Conservation (phyloP, 2,113 vertebrate species). For the Pao palembangensis region DNA sequence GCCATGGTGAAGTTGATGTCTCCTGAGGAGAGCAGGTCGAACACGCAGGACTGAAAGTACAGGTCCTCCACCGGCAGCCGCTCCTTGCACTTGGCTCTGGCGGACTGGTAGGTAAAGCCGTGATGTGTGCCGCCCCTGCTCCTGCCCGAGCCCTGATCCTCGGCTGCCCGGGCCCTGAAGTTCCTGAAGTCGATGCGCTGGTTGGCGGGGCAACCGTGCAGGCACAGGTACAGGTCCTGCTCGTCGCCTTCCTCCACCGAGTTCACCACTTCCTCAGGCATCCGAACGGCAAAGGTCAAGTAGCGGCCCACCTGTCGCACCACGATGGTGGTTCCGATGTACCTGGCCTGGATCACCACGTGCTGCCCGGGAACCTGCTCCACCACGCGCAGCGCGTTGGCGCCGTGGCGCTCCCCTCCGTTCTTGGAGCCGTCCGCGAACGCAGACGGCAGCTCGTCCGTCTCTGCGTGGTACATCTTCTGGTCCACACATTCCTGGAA, state of each 20-base stretch:
- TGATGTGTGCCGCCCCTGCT: slow-evolving; percentile 49
- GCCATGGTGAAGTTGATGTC: slow-evolving; percentile 97
- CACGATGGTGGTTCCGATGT: slow-evolving; percentile 96
- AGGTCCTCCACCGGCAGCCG: slow-evolving; percentile 93
- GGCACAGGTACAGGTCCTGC: slow-evolving; percentile 93
- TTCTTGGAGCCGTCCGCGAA: slow-evolving; percentile 93
- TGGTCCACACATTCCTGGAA: slow-evolving; percentile 96
- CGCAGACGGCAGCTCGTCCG: slow-evolving; percentile 88
- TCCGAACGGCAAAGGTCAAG: slow-evolving; percentile 91
- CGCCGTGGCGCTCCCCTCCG: slow-evolving; percentile 87
- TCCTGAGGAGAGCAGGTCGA: slow-evolving; percentile 92
- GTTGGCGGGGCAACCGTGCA: slow-evolving; percentile 88
- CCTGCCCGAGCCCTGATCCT: slow-evolving; percentile 54
- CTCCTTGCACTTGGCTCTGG: slow-evolving; percentile 89
- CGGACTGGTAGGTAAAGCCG: slow-evolving; percentile 83
- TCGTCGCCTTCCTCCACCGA: slow-evolving; percentile 88
- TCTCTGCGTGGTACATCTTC: slow-evolving; percentile 95
- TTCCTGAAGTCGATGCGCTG: slow-evolving; percentile 90
- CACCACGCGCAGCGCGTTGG: slow-evolving; percentile 86
- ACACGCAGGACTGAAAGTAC: slow-evolving; percentile 96
- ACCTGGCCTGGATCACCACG: slow-evolving; percentile 93
- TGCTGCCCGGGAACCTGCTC: slow-evolving; percentile 94
- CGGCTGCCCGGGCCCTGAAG: slow-evolving; percentile 64
- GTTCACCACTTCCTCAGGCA: slow-evolving; percentile 93
- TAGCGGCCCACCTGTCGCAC: slow-evolving; percentile 94